Evolutionary conservation across 2,113 vertebrate species (phyloP), one percentile per base, ranked within the genome.

Genomic region (Bubo blakistoni): DNA sequence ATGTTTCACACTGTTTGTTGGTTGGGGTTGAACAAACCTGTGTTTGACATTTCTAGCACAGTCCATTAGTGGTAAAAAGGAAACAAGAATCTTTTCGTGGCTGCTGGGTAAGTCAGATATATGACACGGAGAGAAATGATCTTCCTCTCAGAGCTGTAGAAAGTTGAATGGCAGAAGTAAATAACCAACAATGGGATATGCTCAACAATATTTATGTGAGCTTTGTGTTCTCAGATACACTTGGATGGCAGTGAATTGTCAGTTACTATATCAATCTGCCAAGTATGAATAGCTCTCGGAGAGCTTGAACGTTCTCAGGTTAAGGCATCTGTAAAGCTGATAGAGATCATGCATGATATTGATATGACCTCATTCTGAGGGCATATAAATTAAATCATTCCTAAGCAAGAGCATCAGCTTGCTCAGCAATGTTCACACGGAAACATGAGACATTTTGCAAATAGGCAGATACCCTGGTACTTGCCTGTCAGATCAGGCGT

Each of bases 211-310:
- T 98, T 98, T 98, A 98, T 98, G 98, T 98, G 95, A 97, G 97
- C 98, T 98, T 98, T 98, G 98, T 98, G 87, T 46, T 96, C 95
- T 86, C 97, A 98, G 97, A 97, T 97, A 81, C 98, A 98, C 97
- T 98, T 97, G 98, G 97, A 93, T 96, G 97, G 98, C 94, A 69
- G 93, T 98, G 97, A 98, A 98, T 98, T 94, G 97, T 98, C 98
- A 98, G 98, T 98, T 95, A 96, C 97, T 98, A 98, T 98, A 98
- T 98, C 98, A 98, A 98, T 97, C 98, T 98, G 98, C 98, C 98
- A 98, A 98, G 97, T 92, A 95, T 98, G 98, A 98, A 98, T 98
- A 84, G 97, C 96, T 97, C 96, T 96, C 86, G 92, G 76, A 95
- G 97, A 96, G 96, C 88, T 94, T 69, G 92, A 94, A 82, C 95